Conservation (phyloP, 2,113 vertebrate species). For the Bubo bubo region DNA sequence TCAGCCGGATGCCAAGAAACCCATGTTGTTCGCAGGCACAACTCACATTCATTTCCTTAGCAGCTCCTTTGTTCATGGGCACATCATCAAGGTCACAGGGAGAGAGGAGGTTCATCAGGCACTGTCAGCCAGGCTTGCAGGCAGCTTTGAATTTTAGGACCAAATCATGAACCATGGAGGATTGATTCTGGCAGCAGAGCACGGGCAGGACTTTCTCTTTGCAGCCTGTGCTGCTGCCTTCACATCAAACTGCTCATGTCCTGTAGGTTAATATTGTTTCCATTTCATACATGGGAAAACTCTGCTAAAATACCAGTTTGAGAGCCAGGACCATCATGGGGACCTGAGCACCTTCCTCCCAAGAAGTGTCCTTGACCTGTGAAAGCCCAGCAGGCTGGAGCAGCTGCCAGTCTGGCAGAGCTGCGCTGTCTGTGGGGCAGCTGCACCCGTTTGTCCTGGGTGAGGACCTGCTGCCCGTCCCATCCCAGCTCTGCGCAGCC, state of each 20-base stretch:
- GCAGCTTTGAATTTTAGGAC: not conserved
- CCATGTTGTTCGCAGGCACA: not conserved
- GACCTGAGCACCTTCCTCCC: not conserved
- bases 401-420: not conserved
- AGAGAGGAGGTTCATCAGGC: not conserved
- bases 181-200: not conserved
- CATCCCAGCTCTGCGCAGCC: not conserved
- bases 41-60: not conserved
- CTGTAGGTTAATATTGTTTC: not conserved
- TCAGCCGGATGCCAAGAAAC: not conserved
- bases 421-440: accelerated
- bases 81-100: not conserved
- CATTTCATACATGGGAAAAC: not conserved
- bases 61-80: not conserved
- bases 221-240: not conserved
- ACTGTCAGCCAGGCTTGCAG: not conserved
- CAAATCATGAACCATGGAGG: not conserved
- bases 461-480: not conserved
- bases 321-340: not conserved
- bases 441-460: not conserved
- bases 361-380: not conserved
- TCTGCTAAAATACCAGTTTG: not conserved
- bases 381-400: not conserved
- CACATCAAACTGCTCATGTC: not conserved
- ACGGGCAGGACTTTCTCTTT: not conserved